A percentile compares a stretch with the other conserved stretches of the same genome.
Conservation (phyloP, 1,140 invertebrate species). For the Conus betulinus region DNA sequence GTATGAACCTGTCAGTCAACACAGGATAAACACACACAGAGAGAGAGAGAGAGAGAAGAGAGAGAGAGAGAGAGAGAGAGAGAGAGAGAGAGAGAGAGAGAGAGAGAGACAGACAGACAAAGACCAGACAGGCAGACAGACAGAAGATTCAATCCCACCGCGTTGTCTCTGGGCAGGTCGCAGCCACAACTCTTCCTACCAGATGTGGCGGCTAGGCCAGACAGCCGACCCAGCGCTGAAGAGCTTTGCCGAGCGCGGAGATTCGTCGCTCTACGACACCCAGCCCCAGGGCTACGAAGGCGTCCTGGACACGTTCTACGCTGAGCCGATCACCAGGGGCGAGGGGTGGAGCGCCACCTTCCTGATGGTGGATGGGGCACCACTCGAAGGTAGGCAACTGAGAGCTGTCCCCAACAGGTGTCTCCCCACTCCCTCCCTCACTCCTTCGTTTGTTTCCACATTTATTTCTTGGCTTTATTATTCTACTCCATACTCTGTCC, state of each 20-base stretch:
- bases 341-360: constrained; percentile 87
- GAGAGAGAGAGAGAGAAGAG: not conserved
- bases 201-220: constrained; percentile 87
- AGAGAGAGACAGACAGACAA: not conserved
- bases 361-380: constrained; percentile 93
- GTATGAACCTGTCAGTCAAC: no score
- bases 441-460: not conserved
- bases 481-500: no score
- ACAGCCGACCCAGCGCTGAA: constrained; percentile 85
- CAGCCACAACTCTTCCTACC: constrained; percentile 88
- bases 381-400: constrained; percentile 83
- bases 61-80: not conserved
- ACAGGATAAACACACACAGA: not conserved
- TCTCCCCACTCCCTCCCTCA: not conserved
- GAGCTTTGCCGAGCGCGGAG: constrained; percentile 88
- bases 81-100: not conserved
- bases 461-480: not conserved
- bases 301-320: constrained; percentile 88
- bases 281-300: constrained; percentile 78
- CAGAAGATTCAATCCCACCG: not conserved
- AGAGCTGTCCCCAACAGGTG: no score
- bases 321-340: constrained; percentile 85
- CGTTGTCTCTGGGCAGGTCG: constrained; percentile 82
- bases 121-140: no score
- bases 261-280: constrained; percentile 83